Evolutionary conservation across 2,888 invertebrate genomes (phyloP).

Genomic region (Mesoligia furuncula): DNA sequence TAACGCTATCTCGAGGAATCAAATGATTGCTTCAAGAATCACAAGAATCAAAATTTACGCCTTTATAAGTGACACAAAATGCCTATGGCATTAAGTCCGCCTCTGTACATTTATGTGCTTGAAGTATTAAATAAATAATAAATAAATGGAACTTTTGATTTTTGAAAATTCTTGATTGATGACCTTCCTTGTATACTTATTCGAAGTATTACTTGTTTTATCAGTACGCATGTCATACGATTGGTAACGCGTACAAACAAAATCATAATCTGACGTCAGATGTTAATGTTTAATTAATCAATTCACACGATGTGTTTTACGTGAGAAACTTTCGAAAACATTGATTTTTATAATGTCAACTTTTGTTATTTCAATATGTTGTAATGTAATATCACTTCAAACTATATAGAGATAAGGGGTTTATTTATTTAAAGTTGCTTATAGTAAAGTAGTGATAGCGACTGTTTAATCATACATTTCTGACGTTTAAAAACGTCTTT

Average conservation of each 20-base stretch:
- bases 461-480: not conserved
- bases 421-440: not conserved
- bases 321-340: slow-evolving; percentile 31
- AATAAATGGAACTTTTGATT: not conserved
- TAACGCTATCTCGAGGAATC: too few species aligned
- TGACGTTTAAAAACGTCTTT: not conserved
- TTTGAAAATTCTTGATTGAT: not conserved
- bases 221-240: not conserved
- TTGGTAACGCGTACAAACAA: slow-evolving; percentile 7
- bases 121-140: too few species aligned
- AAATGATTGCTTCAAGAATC: not conserved
- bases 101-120: too few species aligned
- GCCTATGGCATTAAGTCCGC: too few species aligned
- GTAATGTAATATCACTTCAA: not conserved
- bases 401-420: not conserved
- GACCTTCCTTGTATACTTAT: not conserved
- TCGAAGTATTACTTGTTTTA: not conserved
- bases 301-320: slow-evolving; percentile 31
- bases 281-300: slow-evolving; percentile 28
- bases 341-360: slow-evolving; percentile 12
- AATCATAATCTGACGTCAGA: slow-evolving; percentile 31
- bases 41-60: not conserved
- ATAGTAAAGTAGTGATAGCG: too few species aligned
- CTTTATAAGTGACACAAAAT: too few species aligned
- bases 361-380: not conserved